Percentiles rank a stretch among this genome's conserved stretches.
These are phyloP conservation scores for Drosophila truncata DNA, from an alignment of 1,140 invertebrate genomes.

Conservation along the genomic window DNA sequence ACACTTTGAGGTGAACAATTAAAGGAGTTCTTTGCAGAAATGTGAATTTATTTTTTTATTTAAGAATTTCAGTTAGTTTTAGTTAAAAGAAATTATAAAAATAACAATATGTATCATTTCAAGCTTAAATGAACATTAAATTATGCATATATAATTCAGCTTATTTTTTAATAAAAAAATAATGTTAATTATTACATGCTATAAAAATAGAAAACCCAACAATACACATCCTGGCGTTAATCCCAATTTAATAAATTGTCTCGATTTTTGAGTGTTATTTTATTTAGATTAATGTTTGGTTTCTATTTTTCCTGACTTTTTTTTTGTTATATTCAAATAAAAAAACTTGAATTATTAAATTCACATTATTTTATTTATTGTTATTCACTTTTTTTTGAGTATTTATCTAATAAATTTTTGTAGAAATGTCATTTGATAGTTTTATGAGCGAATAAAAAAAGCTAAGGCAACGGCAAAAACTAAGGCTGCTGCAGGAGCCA, in stretches of 20 bases:
- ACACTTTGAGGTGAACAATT: slow-evolving; percentile 4
- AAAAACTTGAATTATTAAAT: neutral
- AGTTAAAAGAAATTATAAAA: too few species aligned
- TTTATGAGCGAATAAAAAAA: slow-evolving; percentile 67
- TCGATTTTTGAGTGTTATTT: neutral
- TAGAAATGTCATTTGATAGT: slow-evolving; percentile 64
- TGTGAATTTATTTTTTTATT: too few species aligned
- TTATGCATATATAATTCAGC: neutral
- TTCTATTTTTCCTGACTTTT: neutral
- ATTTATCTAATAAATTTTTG: slow-evolving; percentile 48
- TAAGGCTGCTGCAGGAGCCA: neutral
- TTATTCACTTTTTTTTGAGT: neutral
- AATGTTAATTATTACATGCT: neutral
- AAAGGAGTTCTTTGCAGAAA: neutral
- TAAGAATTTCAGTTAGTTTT: too few species aligned
- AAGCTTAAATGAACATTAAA: neutral
- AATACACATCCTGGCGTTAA: neutral
- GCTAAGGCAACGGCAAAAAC: slow-evolving; percentile 14
- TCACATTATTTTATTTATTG: neutral
- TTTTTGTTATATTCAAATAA: neutral
- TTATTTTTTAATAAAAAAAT: neutral
- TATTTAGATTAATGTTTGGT: neutral
- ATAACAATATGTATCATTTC: too few species aligned
- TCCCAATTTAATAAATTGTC: neutral
- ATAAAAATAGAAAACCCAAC: neutral